These are phyloP conservation scores for Pantala flavescens DNA, from an alignment of 1,140 invertebrate genomes.

Conservation along the genomic window DNA sequence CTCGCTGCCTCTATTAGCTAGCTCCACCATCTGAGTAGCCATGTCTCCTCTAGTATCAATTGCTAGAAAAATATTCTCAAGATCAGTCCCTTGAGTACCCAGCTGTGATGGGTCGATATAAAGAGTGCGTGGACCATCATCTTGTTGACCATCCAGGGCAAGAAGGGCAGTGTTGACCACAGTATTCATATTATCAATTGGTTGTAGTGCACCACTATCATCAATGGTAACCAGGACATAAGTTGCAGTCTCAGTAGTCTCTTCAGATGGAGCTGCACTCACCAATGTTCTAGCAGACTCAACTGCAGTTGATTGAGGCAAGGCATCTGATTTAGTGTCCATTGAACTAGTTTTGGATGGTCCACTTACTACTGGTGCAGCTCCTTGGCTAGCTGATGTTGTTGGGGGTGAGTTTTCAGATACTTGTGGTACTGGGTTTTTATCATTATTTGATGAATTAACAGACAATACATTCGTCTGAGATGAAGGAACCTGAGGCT, in stretches of 20 bases:
- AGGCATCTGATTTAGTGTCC: no score
- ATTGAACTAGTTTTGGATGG: no score
- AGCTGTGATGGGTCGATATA: conserved; percentile 34
- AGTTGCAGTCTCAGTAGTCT: conserved; percentile 45
- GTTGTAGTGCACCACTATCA: conserved; percentile 55
- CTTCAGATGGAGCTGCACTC: conserved; percentile 49
- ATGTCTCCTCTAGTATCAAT: conserved; percentile 31
- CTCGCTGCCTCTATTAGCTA: neutral
- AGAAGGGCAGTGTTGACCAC: conserved; percentile 37
- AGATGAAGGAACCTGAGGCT: no score
- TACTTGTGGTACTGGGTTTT: no score
- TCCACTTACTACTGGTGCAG: no score
- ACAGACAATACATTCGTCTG: no score
- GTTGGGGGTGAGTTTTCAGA: no score
- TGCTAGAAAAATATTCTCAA: conserved; percentile 38
- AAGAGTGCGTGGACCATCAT: conserved; percentile 31
- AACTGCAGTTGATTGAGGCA: no score
- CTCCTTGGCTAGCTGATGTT: no score
- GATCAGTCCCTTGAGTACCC: conserved; percentile 20
- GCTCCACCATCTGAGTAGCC: conserved; percentile 9
- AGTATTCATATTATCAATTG: conserved; percentile 53
- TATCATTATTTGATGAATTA: no score
- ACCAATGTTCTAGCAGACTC: neutral
- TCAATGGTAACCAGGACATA: conserved; percentile 51
- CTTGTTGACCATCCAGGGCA: conserved; percentile 32